Evolutionary conservation across 1,140 invertebrate genomes (phyloP).

Genomic region (Ladona fulva): DNA sequence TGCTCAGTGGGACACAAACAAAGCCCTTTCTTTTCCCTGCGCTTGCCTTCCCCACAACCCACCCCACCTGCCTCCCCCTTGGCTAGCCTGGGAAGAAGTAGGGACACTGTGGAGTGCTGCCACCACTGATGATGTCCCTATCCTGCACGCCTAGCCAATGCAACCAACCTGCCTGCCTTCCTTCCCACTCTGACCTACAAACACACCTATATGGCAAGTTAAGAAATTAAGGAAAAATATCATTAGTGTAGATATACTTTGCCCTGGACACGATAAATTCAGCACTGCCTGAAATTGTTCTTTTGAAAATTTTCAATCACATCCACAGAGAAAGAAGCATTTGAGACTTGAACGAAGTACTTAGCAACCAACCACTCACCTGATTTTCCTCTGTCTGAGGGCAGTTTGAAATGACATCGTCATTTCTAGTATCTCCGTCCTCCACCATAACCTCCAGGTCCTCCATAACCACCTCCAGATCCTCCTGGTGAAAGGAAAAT

Average conservation of each 20-base stretch:
- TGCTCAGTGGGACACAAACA: background rate
- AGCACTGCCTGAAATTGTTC: constrained; percentile 4
- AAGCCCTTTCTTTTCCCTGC: background rate
- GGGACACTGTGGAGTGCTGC: background rate
- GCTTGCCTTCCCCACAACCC: background rate
- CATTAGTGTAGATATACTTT: background rate
- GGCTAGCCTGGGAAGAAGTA: background rate
- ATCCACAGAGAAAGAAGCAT: background rate
- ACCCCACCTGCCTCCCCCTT: background rate
- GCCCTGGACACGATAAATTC: background rate
- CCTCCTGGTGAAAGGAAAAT: too few species aligned
- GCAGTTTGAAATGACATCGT: background rate
- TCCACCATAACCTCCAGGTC: background rate
- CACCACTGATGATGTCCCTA: constrained; percentile 7
- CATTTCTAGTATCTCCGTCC: background rate
- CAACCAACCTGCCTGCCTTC: constrained; percentile 6
- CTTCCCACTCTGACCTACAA: background rate
- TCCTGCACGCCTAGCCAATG: background rate
- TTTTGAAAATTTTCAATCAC: background rate
- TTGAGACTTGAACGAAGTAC: too few species aligned
- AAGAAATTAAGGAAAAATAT: background rate
- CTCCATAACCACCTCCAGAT: background rate
- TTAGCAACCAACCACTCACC: background rate
- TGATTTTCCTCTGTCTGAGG: background rate
- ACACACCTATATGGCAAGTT: constrained; percentile 9